These are phyloP conservation scores for Microctenopoma stevenorrisi DNA, from an alignment of 2,797 vertebrate species.

Conservation along the genomic window DNA sequence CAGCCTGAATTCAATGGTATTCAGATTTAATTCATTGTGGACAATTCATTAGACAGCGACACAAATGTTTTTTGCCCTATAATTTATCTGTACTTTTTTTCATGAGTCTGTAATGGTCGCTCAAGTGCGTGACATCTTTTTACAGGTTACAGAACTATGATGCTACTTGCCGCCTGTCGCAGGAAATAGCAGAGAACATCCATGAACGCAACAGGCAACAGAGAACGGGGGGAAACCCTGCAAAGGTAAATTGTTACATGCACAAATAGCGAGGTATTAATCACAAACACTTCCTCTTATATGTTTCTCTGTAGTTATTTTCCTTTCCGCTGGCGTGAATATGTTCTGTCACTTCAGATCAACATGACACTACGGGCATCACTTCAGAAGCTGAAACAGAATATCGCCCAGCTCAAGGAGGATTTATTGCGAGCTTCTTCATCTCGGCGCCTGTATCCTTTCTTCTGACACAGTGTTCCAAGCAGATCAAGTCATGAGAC, in stretches of 20 bases:
- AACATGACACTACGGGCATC: conserved; percentile 89
- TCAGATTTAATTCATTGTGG: no score
- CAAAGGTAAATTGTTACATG: conserved; percentile 83
- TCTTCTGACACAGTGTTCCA: conserved; percentile 20
- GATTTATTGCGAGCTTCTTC: conserved; percentile 88
- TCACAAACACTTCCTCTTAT: not conserved
- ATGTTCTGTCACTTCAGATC: conserved; percentile 80
- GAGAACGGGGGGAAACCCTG: conserved; percentile 90
- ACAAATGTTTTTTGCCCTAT: not conserved
- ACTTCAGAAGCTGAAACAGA: conserved; percentile 91
- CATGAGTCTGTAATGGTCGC: not conserved
- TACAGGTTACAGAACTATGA: conserved; percentile 91
- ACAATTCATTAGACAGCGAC: not conserved
- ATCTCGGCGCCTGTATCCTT: conserved; percentile 91
- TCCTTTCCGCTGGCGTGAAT: not conserved
- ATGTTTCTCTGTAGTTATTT: not conserved
- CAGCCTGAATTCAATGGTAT: no score
- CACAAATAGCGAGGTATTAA: not conserved
- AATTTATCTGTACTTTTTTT: not conserved
- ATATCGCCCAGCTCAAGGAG: conserved; percentile 90
- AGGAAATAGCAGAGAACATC: conserved; percentile 94
- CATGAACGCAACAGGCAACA: conserved; percentile 91
- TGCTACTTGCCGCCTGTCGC: conserved; percentile 89
- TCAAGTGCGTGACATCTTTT: not conserved
- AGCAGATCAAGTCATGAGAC: conserved; percentile 37